Percentiles rank a stretch among this genome's conserved stretches.
These are phyloP conservation scores for Microcebus griseorufus DNA, from an alignment of 2,113 vertebrate species.

Conservation along the genomic window DNA sequence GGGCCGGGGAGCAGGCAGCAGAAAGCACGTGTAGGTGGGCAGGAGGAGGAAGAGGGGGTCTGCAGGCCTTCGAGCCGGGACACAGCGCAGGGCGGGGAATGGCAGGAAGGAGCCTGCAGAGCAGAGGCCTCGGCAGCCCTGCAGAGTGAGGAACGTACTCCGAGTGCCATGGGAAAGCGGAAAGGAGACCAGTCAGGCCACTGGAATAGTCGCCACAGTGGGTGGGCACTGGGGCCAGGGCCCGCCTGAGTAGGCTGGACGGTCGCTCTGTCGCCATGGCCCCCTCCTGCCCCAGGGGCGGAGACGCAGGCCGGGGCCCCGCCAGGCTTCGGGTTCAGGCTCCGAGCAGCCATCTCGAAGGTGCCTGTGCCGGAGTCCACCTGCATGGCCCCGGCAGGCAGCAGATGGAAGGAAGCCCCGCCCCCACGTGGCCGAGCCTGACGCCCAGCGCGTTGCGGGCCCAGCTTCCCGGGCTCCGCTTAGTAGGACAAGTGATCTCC, in stretches of 20 bases:
- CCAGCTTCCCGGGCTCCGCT: neutral
- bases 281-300: neutral
- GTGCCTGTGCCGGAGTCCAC: neutral
- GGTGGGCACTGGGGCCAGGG: rapidly evolving
- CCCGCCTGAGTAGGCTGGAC: too few species aligned
- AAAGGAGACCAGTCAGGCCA: neutral
- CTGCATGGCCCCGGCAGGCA: neutral
- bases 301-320: neutral
- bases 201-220: rapidly evolving
- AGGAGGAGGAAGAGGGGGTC: neutral
- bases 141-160: neutral
- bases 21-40: neutral
- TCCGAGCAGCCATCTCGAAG: neutral
- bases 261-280: neutral
- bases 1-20: neutral
- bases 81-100: neutral
- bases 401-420: neutral
- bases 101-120: neutral
- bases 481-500: too few species aligned
- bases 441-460: rapidly evolving
- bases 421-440: rapidly evolving
- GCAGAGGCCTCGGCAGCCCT: neutral
- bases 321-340: neutral
- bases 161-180: neutral
- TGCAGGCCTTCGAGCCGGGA: neutral